Base-by-base conservation (phyloP, 1,140 invertebrate species). In the Scaptomyza pallida region DNA sequence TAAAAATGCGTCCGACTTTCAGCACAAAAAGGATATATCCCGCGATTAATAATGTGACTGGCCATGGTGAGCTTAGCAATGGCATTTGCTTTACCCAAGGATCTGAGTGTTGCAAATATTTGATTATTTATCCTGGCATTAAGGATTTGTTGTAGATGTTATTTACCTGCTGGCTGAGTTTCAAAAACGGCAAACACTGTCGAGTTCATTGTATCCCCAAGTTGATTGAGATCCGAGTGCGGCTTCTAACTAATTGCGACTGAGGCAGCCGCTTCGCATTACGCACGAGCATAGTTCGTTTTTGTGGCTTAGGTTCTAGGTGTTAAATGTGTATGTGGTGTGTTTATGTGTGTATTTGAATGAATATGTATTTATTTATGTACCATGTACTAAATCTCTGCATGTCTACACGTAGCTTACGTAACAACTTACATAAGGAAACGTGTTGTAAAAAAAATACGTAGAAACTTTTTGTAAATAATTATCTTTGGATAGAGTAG, bases 1-100 rank as follows among this genome's bases (percentile, higher is more conserved):
- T 98, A 62, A 95, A 95, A 33, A 91, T 93, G 1, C 96, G 96
- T 0, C 97, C 97, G 12, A 92, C 86, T 51, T 76, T 72, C 0
- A 76, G 37, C 1, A 77, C 44, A 82, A 97, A 95, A 90, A 95
- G 95, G 9, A 96, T 73, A 75, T 97, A 97, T 0, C 93, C 92
- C 0, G 94, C 92, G n/a, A 96, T 85, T n/a, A 97, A 93, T 0
- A 93, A 93, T 0, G 95, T 57, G 16, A 47, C 16, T 0, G 59
- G 40, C 47, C 65, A 45, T 6, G 17, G n/a, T 2, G 67, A 64
- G 10, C 8, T 13, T 1, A 63, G 16, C 2, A 45, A 9, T 2
- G 60, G 51, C 2, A 19, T 41, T 1, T 13, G 5, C 10, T 12
- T 16, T 3, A 3, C 2, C 5, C 13, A 1, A 6, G 41, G 54